Conservation (phyloP, 2,113 vertebrate species). For the Typhlomys cinereus region DNA sequence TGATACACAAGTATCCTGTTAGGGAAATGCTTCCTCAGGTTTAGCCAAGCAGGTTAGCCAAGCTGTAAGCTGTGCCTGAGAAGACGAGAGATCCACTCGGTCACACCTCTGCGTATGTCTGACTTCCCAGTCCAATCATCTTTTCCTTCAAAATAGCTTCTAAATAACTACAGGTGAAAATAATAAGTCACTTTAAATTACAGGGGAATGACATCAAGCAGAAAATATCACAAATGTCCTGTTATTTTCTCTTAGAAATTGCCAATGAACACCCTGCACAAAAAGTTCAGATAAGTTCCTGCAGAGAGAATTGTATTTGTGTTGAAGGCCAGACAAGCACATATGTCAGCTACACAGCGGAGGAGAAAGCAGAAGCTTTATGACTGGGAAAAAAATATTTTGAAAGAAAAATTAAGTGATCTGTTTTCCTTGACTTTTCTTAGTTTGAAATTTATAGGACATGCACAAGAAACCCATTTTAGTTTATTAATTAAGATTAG, state of each 20-base stretch:
- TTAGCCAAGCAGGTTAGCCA: no score
- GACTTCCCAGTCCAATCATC: background rate
- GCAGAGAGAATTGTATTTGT: background rate
- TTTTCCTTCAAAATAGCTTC: constrained; percentile 16
- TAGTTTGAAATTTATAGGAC: constrained; percentile 20
- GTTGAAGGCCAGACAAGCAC: background rate
- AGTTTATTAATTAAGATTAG: constrained; percentile 53
- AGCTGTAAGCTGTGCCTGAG: background rate
- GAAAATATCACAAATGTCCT: background rate
- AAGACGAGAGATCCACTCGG: background rate
- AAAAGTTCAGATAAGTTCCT: background rate
- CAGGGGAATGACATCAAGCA: background rate
- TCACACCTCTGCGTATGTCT: background rate
- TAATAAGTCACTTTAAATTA: background rate
- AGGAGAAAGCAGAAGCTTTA: background rate
- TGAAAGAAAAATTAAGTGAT: background rate
- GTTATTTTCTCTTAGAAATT: constrained; percentile 11
- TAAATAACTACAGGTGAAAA: constrained; percentile 15
- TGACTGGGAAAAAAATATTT: background rate
- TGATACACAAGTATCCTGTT: no score
- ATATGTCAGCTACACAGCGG: background rate
- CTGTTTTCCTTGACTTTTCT: background rate
- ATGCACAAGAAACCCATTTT: background rate
- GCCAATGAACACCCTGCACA: background rate
- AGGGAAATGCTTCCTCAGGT: no score